Percentiles rank a stretch among this genome's conserved stretches.
These are phyloP conservation scores for Osmoderma eremita DNA, from an alignment of 2,888 invertebrate genomes.

Conservation along the genomic window DNA sequence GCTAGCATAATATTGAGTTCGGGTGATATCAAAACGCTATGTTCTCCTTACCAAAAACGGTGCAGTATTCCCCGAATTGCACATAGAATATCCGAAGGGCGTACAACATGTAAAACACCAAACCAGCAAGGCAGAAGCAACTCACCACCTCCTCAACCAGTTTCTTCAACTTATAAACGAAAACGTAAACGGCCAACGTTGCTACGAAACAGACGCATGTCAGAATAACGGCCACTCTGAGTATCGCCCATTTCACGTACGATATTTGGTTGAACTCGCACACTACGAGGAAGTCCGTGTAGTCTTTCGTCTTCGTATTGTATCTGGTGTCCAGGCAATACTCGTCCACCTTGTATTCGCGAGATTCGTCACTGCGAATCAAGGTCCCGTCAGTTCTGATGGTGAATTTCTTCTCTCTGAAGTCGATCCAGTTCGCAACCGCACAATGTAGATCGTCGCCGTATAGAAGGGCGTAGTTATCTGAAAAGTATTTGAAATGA, in stretches of 20 bases:
- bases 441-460: not conserved
- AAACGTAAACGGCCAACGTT: conserved; percentile 15
- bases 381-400: not conserved
- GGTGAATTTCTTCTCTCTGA: not conserved
- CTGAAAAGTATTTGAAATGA: not conserved
- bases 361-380: not conserved
- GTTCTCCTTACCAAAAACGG: conserved; percentile 2
- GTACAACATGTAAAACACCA: not conserved
- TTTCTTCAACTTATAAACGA: not conserved
- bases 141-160: not conserved
- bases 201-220: conserved; percentile 9
- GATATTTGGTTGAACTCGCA: not conserved
- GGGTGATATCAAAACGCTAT: not conserved
- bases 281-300: not conserved
- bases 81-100: conserved; percentile 1
- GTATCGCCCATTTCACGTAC: not conserved
- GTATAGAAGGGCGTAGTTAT: not conserved
- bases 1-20: not conserved
- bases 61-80: conserved; percentile 1
- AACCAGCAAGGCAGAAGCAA: not conserved
- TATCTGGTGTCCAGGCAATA: conserved; percentile 11
- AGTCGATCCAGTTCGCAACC: not conserved
- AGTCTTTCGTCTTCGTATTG: not conserved
- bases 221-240: not conserved
- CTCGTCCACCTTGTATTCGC: conserved; percentile 2